Evolutionary conservation across 2,797 vertebrate species (phyloP).

Genomic region (Pipistrellus pipistrellus): DNA sequence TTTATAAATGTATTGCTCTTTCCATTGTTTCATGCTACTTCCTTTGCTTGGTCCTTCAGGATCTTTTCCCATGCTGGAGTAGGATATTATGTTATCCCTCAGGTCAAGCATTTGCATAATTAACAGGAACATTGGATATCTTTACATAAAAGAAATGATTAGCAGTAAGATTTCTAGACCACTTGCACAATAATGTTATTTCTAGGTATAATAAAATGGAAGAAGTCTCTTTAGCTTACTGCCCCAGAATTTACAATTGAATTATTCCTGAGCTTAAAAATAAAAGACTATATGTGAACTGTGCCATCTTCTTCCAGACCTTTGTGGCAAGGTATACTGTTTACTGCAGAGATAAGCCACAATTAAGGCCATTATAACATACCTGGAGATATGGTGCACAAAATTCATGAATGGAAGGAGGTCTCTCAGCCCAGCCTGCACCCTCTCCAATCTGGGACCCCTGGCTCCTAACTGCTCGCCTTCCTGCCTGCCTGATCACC

Average conservation of each 20-base stretch:
- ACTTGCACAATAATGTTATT: not conserved
- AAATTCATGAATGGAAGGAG: too few species aligned
- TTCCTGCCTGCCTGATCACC: too few species aligned
- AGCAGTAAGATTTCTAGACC: not conserved
- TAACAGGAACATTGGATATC: not conserved
- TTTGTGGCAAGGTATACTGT: not conserved
- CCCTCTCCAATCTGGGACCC: too few species aligned
- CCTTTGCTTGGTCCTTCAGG: not conserved
- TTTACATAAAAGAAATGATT: conserved; percentile 18
- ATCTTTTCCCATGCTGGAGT: not conserved
- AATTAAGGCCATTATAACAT: not conserved
- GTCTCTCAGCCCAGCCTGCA: too few species aligned
- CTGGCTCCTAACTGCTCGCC: too few species aligned
- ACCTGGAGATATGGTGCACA: not conserved
- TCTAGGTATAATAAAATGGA: not conserved
- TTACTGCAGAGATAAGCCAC: not conserved
- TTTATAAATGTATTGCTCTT: not conserved
- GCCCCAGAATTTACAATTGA: not conserved
- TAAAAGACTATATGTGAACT: not conserved
- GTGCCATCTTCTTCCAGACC: not conserved
- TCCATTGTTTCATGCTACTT: not conserved
- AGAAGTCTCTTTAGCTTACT: not conserved
- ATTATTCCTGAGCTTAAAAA: not conserved
- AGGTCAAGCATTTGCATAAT: not conserved
- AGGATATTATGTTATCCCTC: not conserved